Base-by-base conservation (phyloP, 2,113 vertebrate genomes). In the Colistium nudipinnis region DNA sequence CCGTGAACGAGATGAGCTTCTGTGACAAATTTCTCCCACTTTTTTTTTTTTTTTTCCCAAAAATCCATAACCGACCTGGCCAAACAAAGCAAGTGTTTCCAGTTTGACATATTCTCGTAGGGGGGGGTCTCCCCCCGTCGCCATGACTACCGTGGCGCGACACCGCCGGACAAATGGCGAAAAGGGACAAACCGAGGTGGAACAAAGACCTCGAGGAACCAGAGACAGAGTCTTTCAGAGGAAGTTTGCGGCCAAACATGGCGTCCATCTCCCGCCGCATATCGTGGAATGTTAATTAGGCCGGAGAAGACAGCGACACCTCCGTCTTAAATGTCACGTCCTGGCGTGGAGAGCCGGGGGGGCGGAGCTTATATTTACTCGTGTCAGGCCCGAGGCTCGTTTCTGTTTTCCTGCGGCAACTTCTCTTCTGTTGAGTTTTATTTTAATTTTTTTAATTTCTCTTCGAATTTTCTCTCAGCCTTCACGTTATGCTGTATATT, bases 131-230 rank as follows among this genome's bases (percentile, higher is more conserved):
- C 28, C 63, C 78, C 65, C 75, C 0, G 87, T 92, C 80, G 24
- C 89, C 84, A 91, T 90, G 85, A 90, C 85, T 85, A 92, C 89
- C 30, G 17, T 79, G 35, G 82, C 67, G 75, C 70, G 85, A 79
- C 82, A 82, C 77, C 75, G 63, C 74, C 59, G 71, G 82, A 86
- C n/a, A n/a, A 67, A 57, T 61, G 62, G 83, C 55, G 62, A 85
- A 79, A 66, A 35, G n/a, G n/a, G 81, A 82, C 59, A 68, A 81
- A 86, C 84, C 87, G 76, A 82, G 74, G 81, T 65, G 82, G 81
- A 85, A 78, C 84, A 79, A 88, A 85, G 81, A 89, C 80, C 81
- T 60, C 70, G 4, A 77, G 84, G 65, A 48, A 25, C 9, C 53
- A 62, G 63, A 20, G 53, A 39, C 54, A 19, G 41, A 9, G 49